These are phyloP conservation scores for Chloropsis cyanopogon DNA, from an alignment of 2,113 vertebrate species.

Conservation along the genomic window DNA sequence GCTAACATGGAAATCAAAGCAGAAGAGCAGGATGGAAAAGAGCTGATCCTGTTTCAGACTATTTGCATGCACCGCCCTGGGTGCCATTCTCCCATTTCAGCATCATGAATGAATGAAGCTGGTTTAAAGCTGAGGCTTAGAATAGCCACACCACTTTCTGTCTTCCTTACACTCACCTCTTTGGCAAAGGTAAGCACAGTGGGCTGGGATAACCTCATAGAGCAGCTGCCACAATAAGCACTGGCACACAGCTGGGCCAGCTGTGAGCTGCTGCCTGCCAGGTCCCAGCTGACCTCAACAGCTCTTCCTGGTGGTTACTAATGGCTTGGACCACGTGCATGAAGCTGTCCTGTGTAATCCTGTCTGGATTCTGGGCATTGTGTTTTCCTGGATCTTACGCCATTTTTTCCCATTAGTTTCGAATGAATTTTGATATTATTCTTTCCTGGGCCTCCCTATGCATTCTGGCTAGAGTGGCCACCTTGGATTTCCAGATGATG, in stretches of 20 bases:
- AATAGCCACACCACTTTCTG: background rate
- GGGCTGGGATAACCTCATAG: background rate
- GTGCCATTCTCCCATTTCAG: background rate
- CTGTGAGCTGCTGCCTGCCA: background rate
- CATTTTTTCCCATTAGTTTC: background rate
- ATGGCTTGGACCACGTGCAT: background rate
- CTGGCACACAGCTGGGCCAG: background rate
- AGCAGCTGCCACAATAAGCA: background rate
- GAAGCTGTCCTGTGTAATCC: background rate
- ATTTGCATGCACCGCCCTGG: background rate
- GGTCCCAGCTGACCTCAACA: background rate
- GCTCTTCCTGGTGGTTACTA: background rate
- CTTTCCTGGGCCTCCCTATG: background rate
- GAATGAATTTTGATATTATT: background rate
- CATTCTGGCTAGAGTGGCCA: background rate
- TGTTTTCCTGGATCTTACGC: background rate
- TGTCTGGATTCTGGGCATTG: background rate
- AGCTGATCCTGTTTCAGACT: background rate
- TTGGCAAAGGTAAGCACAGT: background rate
- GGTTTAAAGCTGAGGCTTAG: background rate
- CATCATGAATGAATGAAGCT: background rate
- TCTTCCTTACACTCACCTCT: background rate
- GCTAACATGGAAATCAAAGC: conserved; percentile 41
- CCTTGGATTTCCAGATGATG: background rate
- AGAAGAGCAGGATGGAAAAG: background rate